Evolutionary conservation across 2,888 invertebrate genomes (phyloP), one percentile per base, ranked within the genome.

Genomic region (Brachycybe producta): DNA sequence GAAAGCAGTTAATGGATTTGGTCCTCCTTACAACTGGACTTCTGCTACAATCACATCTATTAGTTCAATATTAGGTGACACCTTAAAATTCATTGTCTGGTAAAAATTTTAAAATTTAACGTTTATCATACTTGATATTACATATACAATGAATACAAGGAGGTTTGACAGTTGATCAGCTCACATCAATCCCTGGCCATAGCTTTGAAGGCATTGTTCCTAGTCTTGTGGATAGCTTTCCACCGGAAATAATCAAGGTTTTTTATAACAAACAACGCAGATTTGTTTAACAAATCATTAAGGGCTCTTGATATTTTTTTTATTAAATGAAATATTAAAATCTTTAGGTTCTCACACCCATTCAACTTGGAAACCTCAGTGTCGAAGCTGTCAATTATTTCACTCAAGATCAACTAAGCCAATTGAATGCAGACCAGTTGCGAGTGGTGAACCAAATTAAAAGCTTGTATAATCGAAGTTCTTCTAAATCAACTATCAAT

Each of bases 321-420:
- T 30, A 8, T n/a, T 11, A n/a, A 11, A 30, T 30, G n/a, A 11
- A 30, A 30, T 42, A 42, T 27, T 26, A n/a, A n/a, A n/a, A n/a
- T 42, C 5, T 42, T 13, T 27, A 42, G 42, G 27, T 42, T 11
- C 17, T 42, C 5, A 42, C 19, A 27, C 42, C 42, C n/a, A 11
- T 27, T 26, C 42, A 42, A 15, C 27, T 42, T 13, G 42, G 42
- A 23, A 42, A 42, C 42, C 27, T 27, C 3, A 42, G 42, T 19
- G 15, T 42, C 28, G 42, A 42, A 42, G 42, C 42, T 11, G 27
- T 42, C 17, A 42, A 4, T 27, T 42, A 27, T 15, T 42, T 42
- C 13, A 42, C 24, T 15, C 27, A 24, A 42, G 42, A 42, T 27
- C 42, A 42, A 27, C 27, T 42, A 2, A 27, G 27, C 15, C 42